phyloP scores from a whole-genome alignment of 2,888 invertebrate species.

The Caenorhabditis sulstoni region DNA sequence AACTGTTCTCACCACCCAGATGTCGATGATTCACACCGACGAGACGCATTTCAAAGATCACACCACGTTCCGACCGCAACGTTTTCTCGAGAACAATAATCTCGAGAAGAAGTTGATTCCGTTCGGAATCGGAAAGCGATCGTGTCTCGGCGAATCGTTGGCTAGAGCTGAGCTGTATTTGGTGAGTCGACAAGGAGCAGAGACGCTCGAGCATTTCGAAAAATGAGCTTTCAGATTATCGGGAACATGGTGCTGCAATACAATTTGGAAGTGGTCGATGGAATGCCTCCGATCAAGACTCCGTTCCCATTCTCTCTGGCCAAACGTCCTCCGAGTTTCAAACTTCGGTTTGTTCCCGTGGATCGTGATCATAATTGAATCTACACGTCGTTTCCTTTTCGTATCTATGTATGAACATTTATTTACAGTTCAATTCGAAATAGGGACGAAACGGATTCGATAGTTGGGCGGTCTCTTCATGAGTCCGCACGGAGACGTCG shows the following conservation, averaged over 20 bases:
- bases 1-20: too few relatives aligned
- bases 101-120: conserved; percentile 54
- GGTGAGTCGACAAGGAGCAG: conserved; percentile 21
- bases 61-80: conserved; percentile 44
- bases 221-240: not conserved
- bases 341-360: too few relatives aligned
- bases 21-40: too few relatives aligned
- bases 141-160: conserved; percentile 64
- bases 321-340: too few relatives aligned
- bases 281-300: too few relatives aligned
- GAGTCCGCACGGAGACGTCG: conserved; percentile 26
- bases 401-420: not conserved
- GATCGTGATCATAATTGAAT: too few relatives aligned
- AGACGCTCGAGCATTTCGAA: too few relatives aligned
- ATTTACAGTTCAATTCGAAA: not conserved
- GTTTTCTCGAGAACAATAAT: conserved; percentile 50
- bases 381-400: too few relatives aligned
- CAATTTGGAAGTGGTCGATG: too few relatives aligned
- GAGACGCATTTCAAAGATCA: too few relatives aligned
- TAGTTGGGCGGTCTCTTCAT: conserved; percentile 46
- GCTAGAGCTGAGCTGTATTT: conserved; percentile 64
- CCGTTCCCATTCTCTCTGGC: too few relatives aligned
- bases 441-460: conserved; percentile 19
- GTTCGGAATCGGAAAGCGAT: conserved; percentile 62
- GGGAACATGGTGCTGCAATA: too few relatives aligned